phyloP scores from a whole-genome alignment of 2,888 invertebrate species.

The Theodoxus fluviatilis region DNA sequence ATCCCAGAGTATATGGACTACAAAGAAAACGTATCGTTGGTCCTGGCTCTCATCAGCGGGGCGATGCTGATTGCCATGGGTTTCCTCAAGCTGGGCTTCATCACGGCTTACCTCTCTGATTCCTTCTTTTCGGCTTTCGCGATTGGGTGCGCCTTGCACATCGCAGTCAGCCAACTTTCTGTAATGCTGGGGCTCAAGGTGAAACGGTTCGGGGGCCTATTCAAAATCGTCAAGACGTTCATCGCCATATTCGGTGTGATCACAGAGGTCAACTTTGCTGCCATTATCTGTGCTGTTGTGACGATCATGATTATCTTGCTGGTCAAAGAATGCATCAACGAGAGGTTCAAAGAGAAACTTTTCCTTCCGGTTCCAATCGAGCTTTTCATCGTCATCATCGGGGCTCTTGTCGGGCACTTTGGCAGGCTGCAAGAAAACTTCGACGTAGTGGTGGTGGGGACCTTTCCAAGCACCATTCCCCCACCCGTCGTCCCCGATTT shows the following conservation, averaged over 20 bases:
- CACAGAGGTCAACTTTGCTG: conserved; percentile 44
- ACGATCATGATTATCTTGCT: conserved; percentile 48
- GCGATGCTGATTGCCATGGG: conserved; percentile 55
- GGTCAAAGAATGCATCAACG: conserved; percentile 58
- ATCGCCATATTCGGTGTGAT: conserved; percentile 50
- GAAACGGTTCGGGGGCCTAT: conserved; percentile 47
- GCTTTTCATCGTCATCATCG: conserved; percentile 56
- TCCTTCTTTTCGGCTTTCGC: conserved; percentile 63
- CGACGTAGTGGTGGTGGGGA: conserved; percentile 44
- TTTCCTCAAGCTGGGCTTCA: conserved; percentile 57
- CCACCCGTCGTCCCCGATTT: conserved; percentile 52
- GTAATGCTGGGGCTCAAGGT: conserved; percentile 56
- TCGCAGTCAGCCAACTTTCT: conserved; percentile 59
- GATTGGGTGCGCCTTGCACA: conserved; percentile 60
- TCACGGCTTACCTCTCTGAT: conserved; percentile 62
- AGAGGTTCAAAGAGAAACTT: conserved; percentile 51
- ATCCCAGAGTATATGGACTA: conserved; percentile 53
- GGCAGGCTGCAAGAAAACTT: conserved; percentile 39
- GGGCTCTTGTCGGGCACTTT: conserved; percentile 50
- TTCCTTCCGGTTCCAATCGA: conserved; percentile 61
- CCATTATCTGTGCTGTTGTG: conserved; percentile 47
- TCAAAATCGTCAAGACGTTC: conserved; percentile 54
- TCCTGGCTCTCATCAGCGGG: conserved; percentile 52
- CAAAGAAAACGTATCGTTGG: conserved; percentile 53
- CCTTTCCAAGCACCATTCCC: conserved; percentile 55